These are phyloP conservation scores for Embiotoca jacksoni DNA, from an alignment of 2,113 vertebrate genomes.

Conservation along the genomic window DNA sequence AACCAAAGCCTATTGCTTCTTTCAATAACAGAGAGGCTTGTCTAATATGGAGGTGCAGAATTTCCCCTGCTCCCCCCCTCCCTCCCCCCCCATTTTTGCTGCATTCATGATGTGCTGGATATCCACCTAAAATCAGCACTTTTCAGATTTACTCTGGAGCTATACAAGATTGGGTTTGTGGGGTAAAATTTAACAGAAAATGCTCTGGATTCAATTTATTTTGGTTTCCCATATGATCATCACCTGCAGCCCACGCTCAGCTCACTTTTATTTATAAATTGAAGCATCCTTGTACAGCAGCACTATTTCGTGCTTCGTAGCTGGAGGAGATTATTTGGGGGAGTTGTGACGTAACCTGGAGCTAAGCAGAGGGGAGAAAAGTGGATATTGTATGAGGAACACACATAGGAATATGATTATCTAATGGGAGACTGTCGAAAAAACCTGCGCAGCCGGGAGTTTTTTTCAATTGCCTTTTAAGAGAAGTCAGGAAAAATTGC, in stretches of 20 bases:
- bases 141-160: not conserved
- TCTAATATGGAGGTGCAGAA: constrained; percentile 17
- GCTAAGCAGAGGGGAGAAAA: constrained; percentile 48
- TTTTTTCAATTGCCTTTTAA: constrained; percentile 3
- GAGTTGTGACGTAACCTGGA: constrained; percentile 71
- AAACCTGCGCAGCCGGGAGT: not conserved
- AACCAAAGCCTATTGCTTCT: constrained; percentile 33
- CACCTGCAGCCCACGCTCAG: constrained; percentile 16
- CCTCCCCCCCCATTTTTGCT: not conserved
- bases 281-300: constrained; percentile 33
- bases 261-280: constrained; percentile 20
- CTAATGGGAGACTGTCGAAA: constrained; percentile 4
- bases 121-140: constrained; percentile 14
- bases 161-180: not conserved
- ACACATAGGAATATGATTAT: constrained; percentile 12
- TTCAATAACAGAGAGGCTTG: constrained; percentile 48
- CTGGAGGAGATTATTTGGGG: constrained; percentile 69
- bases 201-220: not conserved
- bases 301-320: constrained; percentile 24
- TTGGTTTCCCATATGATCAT: not conserved
- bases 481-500: not conserved
- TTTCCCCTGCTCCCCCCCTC: not conserved
- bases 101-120: not conserved
- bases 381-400: constrained; percentile 24
- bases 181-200: not conserved